Evolutionary conservation across 1,140 invertebrate species (phyloP), one percentile per base, ranked within the genome.

Genomic region (Asbolus verrucosus): DNA sequence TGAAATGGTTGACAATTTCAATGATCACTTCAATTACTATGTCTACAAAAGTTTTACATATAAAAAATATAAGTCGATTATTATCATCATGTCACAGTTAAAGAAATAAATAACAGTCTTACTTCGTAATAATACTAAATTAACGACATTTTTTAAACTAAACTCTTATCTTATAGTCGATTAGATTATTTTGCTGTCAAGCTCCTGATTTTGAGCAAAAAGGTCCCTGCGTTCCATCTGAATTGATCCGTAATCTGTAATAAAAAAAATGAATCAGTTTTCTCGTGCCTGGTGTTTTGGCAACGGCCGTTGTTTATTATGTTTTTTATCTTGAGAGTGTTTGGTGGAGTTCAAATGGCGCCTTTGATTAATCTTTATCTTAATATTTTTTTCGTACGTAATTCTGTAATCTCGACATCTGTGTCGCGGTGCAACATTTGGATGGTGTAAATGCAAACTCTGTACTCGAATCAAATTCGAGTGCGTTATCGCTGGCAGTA

Each of bases 211-310:
- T 62, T 83, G 63, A 88, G 80, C 61, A 88, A 81, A 80, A 88
- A 83, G 70, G 88, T 85, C 74, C 87, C 87, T 79, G 87, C 86
- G 78, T 87, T 88, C 83, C 88, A 87, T 77, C 87, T 86, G 75
- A 89, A 84, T 81, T 84, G 33, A 24, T 63, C 61, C 6, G 61
- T 63, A n/a, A 63, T 63, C 61, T 63, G 33, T 0, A 63, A 63
- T 16, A 11, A 61, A 4, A 61, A 61, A 31, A 30, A 31, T 33
- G 24, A 63, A 21, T 19, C 3, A 27, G 24, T 6, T 41, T 59
- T 59, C n/a, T n/a, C n/a, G n/a, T n/a, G n/a, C n/a, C n/a, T n/a
- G n/a, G n/a, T n/a, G n/a, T n/a, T n/a, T n/a, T n/a, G n/a, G 33
- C 33, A 59, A 21, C 41, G 13, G 41, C 9, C 8, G 19, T 2